phyloP scores from a whole-genome alignment of 2,888 invertebrate genomes.

The Steinernema hermaphroditum region DNA sequence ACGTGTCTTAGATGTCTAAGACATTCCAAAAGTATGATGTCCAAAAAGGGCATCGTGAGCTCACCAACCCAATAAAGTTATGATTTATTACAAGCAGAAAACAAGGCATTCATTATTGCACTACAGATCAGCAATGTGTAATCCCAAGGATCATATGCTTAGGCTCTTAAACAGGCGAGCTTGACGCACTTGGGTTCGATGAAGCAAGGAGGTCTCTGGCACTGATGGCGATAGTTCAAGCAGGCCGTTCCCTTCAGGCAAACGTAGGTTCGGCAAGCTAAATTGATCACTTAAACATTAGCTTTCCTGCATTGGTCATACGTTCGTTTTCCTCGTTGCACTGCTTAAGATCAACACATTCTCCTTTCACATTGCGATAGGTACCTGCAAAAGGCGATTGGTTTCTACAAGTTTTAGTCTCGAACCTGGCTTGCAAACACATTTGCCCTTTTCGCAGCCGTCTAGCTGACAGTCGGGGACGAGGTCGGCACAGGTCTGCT shows the following conservation, averaged over 20 bases:
- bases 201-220: not conserved
- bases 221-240: not conserved
- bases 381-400: too few species aligned
- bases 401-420: too few species aligned
- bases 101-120: too few species aligned
- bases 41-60: too few species aligned
- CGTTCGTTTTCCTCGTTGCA: not conserved
- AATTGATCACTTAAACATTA: not conserved
- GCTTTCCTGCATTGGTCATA: not conserved
- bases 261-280: not conserved
- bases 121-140: too few species aligned
- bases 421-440: not conserved
- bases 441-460: not conserved
- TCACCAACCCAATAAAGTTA: too few species aligned
- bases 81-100: too few species aligned
- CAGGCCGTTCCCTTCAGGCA: conserved; percentile 4
- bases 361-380: not conserved
- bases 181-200: not conserved
- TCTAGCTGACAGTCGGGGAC: not conserved
- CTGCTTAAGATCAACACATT: not conserved
- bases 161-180: too few species aligned
- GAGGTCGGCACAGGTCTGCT: not conserved
- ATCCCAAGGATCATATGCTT: too few species aligned
- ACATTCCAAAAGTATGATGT: too few species aligned
- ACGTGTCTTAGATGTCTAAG: too few species aligned